phyloP scores from a whole-genome alignment of 2,797 vertebrate genomes.

The Pseudotriccus pelzelni region DNA sequence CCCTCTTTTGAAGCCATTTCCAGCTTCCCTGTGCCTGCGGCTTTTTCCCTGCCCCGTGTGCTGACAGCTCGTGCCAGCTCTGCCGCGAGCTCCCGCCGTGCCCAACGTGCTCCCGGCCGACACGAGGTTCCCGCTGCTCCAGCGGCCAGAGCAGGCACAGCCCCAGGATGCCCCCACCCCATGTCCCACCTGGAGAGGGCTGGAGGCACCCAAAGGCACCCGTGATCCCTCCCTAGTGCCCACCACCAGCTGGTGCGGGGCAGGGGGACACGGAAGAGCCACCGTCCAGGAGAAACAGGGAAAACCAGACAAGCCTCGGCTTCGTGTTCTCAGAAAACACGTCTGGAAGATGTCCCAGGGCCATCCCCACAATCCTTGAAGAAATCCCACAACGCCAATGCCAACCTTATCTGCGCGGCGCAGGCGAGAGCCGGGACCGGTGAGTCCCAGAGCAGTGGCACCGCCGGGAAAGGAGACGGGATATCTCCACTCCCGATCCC shows the following conservation, averaged over 20 bases:
- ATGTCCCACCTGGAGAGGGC: fast-evolving
- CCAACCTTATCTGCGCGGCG: fast-evolving
- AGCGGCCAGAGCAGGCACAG: not conserved
- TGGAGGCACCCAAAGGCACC: not conserved
- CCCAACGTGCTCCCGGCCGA: not conserved
- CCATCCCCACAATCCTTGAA: fast-evolving
- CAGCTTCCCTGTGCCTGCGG: not conserved
- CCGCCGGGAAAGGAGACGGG: not conserved
- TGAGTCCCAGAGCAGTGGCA: fast-evolving
- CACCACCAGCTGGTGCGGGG: fast-evolving
- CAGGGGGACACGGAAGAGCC: not conserved
- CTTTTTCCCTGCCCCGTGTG: not conserved
- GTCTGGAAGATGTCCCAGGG: not conserved
- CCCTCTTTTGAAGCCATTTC: not conserved
- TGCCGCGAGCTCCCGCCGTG: not conserved
- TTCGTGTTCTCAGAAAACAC: fast-evolving
- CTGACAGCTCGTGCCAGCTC: not conserved
- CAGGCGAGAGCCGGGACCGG: not conserved
- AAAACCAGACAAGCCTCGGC: not conserved
- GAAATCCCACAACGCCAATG: fast-evolving
- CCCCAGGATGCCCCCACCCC: not conserved
- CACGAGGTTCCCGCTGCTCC: not conserved
- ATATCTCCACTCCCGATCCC: fast-evolving
- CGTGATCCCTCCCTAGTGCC: not conserved
- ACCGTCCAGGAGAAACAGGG: fast-evolving